Base-by-base conservation (phyloP, 2,797 vertebrate species). In the Zenarchopterus dispar region DNA sequence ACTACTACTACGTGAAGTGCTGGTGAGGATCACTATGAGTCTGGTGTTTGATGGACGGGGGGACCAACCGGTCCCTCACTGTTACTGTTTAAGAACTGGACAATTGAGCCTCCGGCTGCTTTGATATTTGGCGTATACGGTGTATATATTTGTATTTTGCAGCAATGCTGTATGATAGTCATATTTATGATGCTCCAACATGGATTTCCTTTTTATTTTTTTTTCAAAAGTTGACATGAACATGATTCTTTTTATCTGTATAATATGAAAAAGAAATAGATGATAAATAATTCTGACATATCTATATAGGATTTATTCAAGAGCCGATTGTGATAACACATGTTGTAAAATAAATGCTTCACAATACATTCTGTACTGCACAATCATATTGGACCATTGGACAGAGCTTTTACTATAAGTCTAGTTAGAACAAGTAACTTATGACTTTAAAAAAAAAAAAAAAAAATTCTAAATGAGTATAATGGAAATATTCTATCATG, bases 91-190 rank as follows among this genome's bases (percentile, higher is more conserved):
- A 56, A n/a, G 46, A 77, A 61, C 61, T 60, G 72, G 39, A 75
- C 73, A 56, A 52, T 31, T 54, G 47, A 62, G 17, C 48, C 53
- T 82, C 45, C 59, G 70, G 62, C 67, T 83, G 56, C 73, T 78
- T 62, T 80, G 61, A 51, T 73, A 64, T 80, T n/a, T 59, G 42
- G 54, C 54, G 16, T 75, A 71, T 83, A 77, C 66, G 81, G 70
- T 87, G 84, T 88, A 84, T 66, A 84, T 82, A 81, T 55, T 68
- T 76, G 55, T 72, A 77, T 82, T 72, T 77, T 75, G 56, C 66
- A 82, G 65, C 70, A 70, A 62, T 79, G 75, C 84, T 89, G 80
- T 81, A 74, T 43, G 43, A 53, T 62, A 61, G 67, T 67, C 54
- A 66, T 86, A 84, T 83, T 86, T 86, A 90, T 87, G 67, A 80